Percentiles rank a stretch among this genome's conserved stretches.
phyloP scores from a whole-genome alignment of 2,888 invertebrate genomes.

The Ophonus ardosiacus region DNA sequence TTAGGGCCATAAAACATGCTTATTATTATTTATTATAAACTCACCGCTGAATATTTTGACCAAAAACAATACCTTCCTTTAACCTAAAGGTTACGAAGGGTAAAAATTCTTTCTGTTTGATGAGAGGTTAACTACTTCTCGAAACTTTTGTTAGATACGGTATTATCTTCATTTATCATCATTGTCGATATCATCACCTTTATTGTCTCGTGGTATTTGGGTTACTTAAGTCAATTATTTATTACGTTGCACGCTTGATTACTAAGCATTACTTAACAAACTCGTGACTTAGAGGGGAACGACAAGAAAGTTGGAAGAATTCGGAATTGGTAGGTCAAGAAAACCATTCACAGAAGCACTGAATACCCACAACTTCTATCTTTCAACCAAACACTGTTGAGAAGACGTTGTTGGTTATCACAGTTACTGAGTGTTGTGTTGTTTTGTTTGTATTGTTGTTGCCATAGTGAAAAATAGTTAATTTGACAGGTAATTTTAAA shows the following conservation, averaged over 20 bases:
- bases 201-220: background rate
- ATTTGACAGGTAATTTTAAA: background rate
- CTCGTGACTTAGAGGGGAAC: background rate
- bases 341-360: background rate
- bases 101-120: no score
- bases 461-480: background rate
- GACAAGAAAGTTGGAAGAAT: background rate
- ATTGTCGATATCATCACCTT: no score
- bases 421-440: background rate
- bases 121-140: no score
- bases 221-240: background rate
- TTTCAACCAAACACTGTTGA: background rate
- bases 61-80: no score
- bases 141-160: no score
- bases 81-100: no score
- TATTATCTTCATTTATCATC: no score
- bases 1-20: no score
- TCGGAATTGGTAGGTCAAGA: background rate
- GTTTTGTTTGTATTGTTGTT: background rate
- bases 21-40: no score
- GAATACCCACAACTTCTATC: background rate
- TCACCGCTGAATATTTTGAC: no score
- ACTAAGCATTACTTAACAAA: background rate
- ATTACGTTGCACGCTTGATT: background rate
- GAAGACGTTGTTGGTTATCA: background rate